Base-by-base conservation (phyloP, 1,140 invertebrate species). In the Saccostrea cuccullata region DNA sequence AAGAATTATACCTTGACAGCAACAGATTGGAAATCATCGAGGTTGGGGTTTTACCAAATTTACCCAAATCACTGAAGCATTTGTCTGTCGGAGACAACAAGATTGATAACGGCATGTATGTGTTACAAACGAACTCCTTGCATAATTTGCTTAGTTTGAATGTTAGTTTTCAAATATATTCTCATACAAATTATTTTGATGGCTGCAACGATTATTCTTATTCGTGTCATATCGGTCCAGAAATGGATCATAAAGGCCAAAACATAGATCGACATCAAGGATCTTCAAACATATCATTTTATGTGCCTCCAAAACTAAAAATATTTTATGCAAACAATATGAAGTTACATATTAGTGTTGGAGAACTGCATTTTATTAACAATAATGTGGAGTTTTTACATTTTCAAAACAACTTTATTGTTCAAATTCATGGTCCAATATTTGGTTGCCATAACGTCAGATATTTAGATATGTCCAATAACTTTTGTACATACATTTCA, bases 71-170 rank as follows among this genome's bases (percentile, higher is more conserved):
- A 9, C 26, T 89, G n/a, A 23, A 26, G 55, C 26, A 36, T n/a
- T 55, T 89, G n/a, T 89, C 89, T 20, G 13, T 56, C 3, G 67
- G 58, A 9, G 86, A 89, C 30, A 89, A 89, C n/a, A 23, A 83
- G 23, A 82, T 87, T n/a, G 84, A 86, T 6, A 55, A 85, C 26
- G 83, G 86, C 0, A 36, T 13, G 15, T 89, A 89, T n/a, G 20
- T 86, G 11, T 47, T 82, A 20, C 84, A 88, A 12, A 13, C 30
- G 9, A 13, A 15, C 40, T 6, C 9, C 6, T 73, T 77, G 5
- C 17, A 82, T 8, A 56, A 86, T 6, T 26, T 67, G 5, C 5
- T 55, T n/a, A 56, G 12, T 55, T 23, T 84, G 6, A 84, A 84
- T 55, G 82, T 56, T 2, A 84, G 82, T 56, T 84, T 84, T n/a